A percentile compares a stretch with the other conserved stretches of the same genome.
phyloP scores from a whole-genome alignment of 2,797 vertebrate species.

The Menidia menidia region DNA sequence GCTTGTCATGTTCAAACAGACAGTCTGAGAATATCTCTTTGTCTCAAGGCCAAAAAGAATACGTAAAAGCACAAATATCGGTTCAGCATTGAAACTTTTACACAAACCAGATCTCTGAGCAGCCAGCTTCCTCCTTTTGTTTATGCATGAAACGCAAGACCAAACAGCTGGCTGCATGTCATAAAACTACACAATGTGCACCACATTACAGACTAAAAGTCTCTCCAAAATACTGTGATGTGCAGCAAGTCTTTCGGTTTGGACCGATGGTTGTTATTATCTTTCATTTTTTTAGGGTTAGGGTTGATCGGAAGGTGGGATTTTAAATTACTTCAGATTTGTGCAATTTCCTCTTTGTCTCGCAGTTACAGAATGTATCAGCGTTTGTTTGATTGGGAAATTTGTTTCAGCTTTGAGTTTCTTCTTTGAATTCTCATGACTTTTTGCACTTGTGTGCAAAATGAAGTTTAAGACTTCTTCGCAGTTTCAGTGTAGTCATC shows the following conservation, averaged over 20 bases:
- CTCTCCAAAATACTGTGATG: not conserved
- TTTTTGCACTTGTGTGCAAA: too few species aligned
- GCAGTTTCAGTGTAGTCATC: not conserved
- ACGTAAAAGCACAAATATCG: conserved; percentile 11
- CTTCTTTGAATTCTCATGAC: too few species aligned
- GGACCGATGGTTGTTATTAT: not conserved
- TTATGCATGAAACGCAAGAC: not conserved
- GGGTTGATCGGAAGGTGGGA: not conserved
- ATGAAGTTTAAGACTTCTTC: not conserved
- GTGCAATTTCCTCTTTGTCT: not conserved
- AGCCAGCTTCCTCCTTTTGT: conserved; percentile 1
- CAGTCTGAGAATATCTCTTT: not conserved
- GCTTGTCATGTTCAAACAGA: not conserved
- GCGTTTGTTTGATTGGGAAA: not conserved
- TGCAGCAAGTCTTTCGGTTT: not conserved
- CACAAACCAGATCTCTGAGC: conserved; percentile 14
- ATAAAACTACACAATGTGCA: conserved; percentile 3
- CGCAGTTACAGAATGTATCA: not conserved
- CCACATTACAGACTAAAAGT: not conserved
- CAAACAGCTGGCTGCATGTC: not conserved
- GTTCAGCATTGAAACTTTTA: conserved; percentile 2
- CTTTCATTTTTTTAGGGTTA: not conserved
- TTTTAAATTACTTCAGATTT: not conserved
- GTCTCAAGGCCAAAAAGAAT: conserved; percentile 12
- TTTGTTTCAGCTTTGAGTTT: not conserved